phyloP scores from a whole-genome alignment of 2,888 invertebrate species.

The Eristalis pertinax region DNA sequence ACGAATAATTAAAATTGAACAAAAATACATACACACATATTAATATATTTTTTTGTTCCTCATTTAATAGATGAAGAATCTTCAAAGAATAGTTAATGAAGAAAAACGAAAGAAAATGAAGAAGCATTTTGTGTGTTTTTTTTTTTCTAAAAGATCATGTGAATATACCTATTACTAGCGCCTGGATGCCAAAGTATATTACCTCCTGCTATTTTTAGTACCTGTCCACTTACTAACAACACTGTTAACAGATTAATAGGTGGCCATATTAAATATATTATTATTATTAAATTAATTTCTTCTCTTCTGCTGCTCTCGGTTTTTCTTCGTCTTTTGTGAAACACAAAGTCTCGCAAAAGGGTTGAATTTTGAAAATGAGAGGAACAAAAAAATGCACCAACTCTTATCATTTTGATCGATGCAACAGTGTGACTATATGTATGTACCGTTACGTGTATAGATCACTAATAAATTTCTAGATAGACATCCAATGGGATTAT shows the following conservation, averaged over 20 bases:
- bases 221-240: conserved; percentile 48
- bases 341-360: not conserved
- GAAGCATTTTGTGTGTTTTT: not conserved
- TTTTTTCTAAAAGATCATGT: conserved; percentile 21
- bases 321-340: not conserved
- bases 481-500: not conserved
- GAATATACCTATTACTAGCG: conserved; percentile 48
- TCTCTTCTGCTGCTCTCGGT: not conserved
- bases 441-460: not conserved
- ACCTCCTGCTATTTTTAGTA: conserved; percentile 62
- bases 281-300: not conserved
- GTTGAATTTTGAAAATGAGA: not conserved
- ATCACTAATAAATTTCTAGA: not conserved
- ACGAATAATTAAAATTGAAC: not conserved
- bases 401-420: not conserved
- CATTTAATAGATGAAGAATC: conserved; percentile 1
- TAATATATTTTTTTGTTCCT: not conserved
- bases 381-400: no score
- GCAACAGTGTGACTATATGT: not conserved
- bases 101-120: not conserved
- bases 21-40: not conserved
- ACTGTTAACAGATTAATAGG: conserved; percentile 37
- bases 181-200: conserved; percentile 50
- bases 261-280: conserved; percentile 12
- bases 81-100: conserved; percentile 18